Conservation (phyloP, 2,797 vertebrate genomes). For the Pempheris klunzingeri region DNA sequence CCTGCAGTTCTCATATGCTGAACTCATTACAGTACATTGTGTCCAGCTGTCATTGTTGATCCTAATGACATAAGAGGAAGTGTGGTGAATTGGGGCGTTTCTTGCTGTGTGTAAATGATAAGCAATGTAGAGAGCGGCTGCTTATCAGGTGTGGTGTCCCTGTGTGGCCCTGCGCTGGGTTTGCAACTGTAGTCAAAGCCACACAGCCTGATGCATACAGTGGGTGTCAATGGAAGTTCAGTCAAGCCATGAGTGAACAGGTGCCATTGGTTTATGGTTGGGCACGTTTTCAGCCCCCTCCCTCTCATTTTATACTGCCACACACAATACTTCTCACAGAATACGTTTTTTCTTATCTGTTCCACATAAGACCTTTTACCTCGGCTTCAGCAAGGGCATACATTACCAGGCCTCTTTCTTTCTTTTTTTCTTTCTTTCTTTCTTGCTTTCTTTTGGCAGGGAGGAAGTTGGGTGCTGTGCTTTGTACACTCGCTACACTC, state of each 20-base stretch:
- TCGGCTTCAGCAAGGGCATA: background rate
- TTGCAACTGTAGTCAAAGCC: slow-evolving; percentile 46
- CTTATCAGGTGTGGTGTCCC: slow-evolving; percentile 74
- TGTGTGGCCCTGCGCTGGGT: slow-evolving; percentile 34
- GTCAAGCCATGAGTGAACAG: slow-evolving; percentile 51
- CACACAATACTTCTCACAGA: background rate
- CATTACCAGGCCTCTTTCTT: background rate
- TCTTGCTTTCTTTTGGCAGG: background rate
- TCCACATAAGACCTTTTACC: slow-evolving; percentile 12
- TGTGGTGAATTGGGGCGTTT: slow-evolving; percentile 55
- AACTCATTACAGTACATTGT: slow-evolving; percentile 59
- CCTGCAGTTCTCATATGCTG: slow-evolving; percentile 53
- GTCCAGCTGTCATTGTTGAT: slow-evolving; percentile 69
- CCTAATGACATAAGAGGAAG: slow-evolving; percentile 71
- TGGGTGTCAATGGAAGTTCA: slow-evolving; percentile 26
- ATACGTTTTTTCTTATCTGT: slow-evolving; percentile 24
- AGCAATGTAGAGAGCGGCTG: slow-evolving; percentile 63
- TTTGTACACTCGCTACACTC: slow-evolving; percentile 54
- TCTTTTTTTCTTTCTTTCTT: slow-evolving; percentile 1
- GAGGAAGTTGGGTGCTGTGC: slow-evolving; percentile 50
- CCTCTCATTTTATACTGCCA: slow-evolving; percentile 15
- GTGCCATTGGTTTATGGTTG: slow-evolving; percentile 46
- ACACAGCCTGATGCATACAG: slow-evolving; percentile 8
- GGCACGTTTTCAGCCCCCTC: slow-evolving; percentile 9
- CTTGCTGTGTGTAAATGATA: slow-evolving; percentile 73